Base-by-base conservation (phyloP, 2,888 invertebrate species). In the Elysia crispata region DNA sequence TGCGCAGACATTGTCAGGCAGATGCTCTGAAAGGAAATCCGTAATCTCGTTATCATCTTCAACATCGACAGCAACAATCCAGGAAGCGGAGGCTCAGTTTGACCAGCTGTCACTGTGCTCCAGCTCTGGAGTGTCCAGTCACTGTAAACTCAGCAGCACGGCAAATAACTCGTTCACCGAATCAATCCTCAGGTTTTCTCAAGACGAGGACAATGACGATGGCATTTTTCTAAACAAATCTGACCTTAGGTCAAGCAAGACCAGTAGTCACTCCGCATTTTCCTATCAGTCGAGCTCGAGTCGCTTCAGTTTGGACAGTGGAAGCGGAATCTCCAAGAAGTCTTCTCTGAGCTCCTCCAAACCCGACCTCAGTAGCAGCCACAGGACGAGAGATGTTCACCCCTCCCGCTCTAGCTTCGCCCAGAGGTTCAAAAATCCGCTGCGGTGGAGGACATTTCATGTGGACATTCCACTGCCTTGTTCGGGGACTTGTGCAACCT, bases 181-280 rank as follows among this genome's bases (percentile, higher is more conserved):
- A 3, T 41, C 41, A 6, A 41, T 41, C 41, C 25, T 60, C n/a
- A 60, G 41, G 41, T 41, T 54, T 50, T 6, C 64, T 0, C 64
- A 75, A 18, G 77, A 69, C 1, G 79, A 76, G 1, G 66, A 41
- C 11, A 13, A n/a, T 11, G 76, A 79, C 73, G 74, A 75, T 33
- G 79, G 79, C 6, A 64, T 79, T 25, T 79, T 30, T 60, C 57
- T 79, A 54, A 66, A 54, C 6, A 79, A 57, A 1, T 79, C 79
- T 5, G 74, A 79, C 28, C 54, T 67, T 6, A 74, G 79, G 57
- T 79, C 79, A 0, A 79, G 79, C 64, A 74, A 66, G 31, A 25
- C 57, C 0, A 79, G 79, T 28, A 79, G 67, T 30, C 41, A 67
- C n/a, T 79, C 79, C n/a, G 25, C 41, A 0, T 62, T 20, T 15